phyloP scores from a whole-genome alignment of 2,888 invertebrate species.

The Hypselothyrea guttata region DNA sequence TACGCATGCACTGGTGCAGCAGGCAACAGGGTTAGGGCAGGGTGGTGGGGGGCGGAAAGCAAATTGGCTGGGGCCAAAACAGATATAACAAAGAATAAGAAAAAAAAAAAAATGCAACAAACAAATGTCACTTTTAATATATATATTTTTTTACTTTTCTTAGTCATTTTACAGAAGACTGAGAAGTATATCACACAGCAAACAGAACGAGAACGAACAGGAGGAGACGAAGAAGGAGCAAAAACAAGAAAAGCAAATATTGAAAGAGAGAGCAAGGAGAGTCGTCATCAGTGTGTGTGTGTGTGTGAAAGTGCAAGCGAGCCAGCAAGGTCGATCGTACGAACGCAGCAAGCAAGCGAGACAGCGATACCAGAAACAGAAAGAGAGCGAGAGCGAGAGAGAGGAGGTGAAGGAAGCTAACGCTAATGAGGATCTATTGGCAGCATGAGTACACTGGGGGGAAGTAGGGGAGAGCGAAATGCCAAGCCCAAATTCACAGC shows the following conservation, averaged over 20 bases:
- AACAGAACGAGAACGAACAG: constrained; percentile 3
- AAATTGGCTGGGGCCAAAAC: too few relatives aligned
- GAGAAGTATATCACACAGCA: constrained; percentile 49
- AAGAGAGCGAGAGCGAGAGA: constrained; percentile 63
- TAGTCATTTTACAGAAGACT: constrained; percentile 75
- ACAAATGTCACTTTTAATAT: constrained; percentile 25
- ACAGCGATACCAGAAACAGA: constrained; percentile 7
- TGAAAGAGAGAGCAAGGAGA: constrained; percentile 3
- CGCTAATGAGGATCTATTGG: constrained; percentile 83
- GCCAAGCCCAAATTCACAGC: constrained; percentile 96
- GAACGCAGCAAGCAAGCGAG: constrained; percentile 18
- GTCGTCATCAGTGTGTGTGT: too few relatives aligned
- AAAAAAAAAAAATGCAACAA: constrained; percentile 39
- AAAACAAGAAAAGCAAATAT: neutral
- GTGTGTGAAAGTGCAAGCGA: too few relatives aligned
- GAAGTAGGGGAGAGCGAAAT: constrained; percentile 83
- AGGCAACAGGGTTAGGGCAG: too few relatives aligned
- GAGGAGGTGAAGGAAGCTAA: constrained; percentile 78
- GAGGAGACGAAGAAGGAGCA: constrained; percentile 24
- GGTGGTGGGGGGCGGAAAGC: too few relatives aligned
- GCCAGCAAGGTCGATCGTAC: constrained; percentile 24
- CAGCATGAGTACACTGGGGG: constrained; percentile 83
- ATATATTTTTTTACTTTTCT: constrained; percentile 7
- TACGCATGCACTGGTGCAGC: constrained; percentile 14
- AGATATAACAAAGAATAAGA: constrained; percentile 40